These are phyloP conservation scores for Panagrolaimus sp. DNA, from an alignment of 1,140 invertebrate species.

Conservation along the genomic window DNA sequence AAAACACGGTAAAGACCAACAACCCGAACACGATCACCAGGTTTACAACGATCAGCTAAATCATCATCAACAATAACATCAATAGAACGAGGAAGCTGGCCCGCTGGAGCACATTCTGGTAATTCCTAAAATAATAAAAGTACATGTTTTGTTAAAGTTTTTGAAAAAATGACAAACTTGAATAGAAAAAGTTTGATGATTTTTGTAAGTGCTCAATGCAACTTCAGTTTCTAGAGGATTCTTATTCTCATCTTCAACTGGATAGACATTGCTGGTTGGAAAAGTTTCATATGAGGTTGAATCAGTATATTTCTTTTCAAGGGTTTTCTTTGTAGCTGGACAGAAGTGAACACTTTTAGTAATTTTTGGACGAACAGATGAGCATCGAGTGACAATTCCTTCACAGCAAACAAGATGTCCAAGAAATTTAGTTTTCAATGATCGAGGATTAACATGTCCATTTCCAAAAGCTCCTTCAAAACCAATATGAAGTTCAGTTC, in stretches of 20 bases:
- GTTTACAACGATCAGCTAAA: conserved; percentile 81
- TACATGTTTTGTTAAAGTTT: background rate
- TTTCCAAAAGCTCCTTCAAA: conserved; percentile 95
- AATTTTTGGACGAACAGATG: conserved; percentile 88
- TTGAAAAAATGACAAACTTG: conserved; percentile 63
- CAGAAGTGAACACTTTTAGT: conserved; percentile 96
- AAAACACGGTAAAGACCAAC: conserved; percentile 89
- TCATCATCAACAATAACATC: conserved; percentile 94
- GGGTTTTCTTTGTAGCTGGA: conserved; percentile 80
- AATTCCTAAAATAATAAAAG: conserved; percentile 72
- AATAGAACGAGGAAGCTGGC: conserved; percentile 85
- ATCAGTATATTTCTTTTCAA: conserved; percentile 89
- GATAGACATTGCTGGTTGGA: conserved; percentile 79
- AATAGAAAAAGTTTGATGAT: conserved; percentile 92
- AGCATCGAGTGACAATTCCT: conserved; percentile 96
- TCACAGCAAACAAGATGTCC: conserved; percentile 93
- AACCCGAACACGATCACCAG: conserved; percentile 89
- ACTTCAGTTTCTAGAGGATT: conserved; percentile 95
- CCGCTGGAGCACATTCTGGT: conserved; percentile 93
- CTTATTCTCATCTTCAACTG: conserved; percentile 96
- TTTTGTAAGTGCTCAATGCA: conserved; percentile 88
- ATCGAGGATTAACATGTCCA: conserved; percentile 90
- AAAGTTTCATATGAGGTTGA: conserved; percentile 90
- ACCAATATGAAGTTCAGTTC: conserved; percentile 84
- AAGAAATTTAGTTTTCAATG: conserved; percentile 76